These are phyloP conservation scores for Leptinotarsa tumamoca DNA, from an alignment of 2,888 invertebrate species.

Conservation along the genomic window DNA sequence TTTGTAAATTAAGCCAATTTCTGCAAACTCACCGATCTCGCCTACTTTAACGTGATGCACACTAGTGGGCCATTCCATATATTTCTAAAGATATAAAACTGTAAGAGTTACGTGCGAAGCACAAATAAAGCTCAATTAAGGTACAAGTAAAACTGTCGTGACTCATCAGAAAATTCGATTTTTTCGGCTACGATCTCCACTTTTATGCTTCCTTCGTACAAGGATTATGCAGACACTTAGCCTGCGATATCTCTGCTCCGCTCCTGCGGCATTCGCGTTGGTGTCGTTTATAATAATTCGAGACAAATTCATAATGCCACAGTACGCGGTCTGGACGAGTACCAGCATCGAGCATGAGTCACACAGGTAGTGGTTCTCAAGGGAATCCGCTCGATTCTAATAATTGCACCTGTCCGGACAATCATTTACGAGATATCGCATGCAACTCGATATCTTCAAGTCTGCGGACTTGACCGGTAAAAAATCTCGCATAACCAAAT, in stretches of 20 bases:
- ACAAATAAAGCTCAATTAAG: no score
- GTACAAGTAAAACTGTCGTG: no score
- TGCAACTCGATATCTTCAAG: not conserved
- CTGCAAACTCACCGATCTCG: no score
- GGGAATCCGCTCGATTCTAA: slow-evolving; percentile 18
- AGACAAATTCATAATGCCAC: slow-evolving; percentile 29
- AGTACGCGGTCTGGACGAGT: slow-evolving; percentile 16
- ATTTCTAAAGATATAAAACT: no score
- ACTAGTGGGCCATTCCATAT: no score
- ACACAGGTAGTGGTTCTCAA: slow-evolving; percentile 14
- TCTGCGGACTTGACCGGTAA: not conserved
- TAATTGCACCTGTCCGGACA: slow-evolving; percentile 11
- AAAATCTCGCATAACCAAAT: not conserved
- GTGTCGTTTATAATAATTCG: slow-evolving; percentile 30
- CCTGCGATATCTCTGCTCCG: slow-evolving; percentile 6
- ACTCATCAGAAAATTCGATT: not conserved
- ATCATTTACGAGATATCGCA: slow-evolving; percentile 1
- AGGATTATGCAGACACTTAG: not conserved
- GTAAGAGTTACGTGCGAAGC: no score
- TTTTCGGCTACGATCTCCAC: not conserved
- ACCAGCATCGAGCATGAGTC: not conserved
- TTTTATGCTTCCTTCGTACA: not conserved
- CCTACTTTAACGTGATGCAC: no score
- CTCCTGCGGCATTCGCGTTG: slow-evolving; percentile 20
- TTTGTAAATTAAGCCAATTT: no score